Base-by-base conservation (phyloP, 2,888 invertebrate genomes). In the Nudaria mundana region DNA sequence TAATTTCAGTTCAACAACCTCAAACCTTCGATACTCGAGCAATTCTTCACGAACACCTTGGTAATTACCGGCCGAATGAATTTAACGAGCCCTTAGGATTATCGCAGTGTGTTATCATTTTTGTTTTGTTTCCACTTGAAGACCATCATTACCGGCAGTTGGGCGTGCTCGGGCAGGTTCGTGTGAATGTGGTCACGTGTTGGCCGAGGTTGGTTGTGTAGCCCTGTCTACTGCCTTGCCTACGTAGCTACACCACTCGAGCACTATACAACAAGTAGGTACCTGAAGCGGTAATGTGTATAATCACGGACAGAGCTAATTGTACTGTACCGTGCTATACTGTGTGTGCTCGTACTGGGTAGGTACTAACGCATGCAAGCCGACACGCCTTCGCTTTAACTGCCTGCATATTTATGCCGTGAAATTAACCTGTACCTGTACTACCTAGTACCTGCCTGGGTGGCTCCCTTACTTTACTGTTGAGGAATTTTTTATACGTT, bases 181-280 rank as follows among this genome's bases (percentile, higher is more conserved):
- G 47, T 44, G 55, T 36, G 44, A 40, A 33, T 14, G 23, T 40
- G 35, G 31, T 44, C 55, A 44, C 38, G 55, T 34, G 6, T 14
- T 25, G 38, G 46, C 36, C 33, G 30, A 29, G 42, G 18, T 22
- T 1, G 25, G 40, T 26, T 16, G 4, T 24, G 34, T n/a, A n/a
- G 35, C 24, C 15, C 34, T 23, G 28, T 1, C 4, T 5, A 5
- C 4, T 18, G 5, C 18, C 4, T 3, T 18, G 18, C n/a, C n/a
- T 18, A 18, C 18, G 18, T 3, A 4, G 20, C 20, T 20, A 8
- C 20, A 15, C 28, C 24, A 33, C 20, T 11, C 24, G 28, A 18
- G n/a, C 22, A 20, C 37, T 18, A 22, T 26, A 14, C 35, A 10
- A 14, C 30, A 28, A 30, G 28, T 10, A 23, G 10, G 37, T 30